These are phyloP conservation scores for Sarcoramphus papa DNA, from an alignment of 2,797 vertebrate species.

Conservation along the genomic window DNA sequence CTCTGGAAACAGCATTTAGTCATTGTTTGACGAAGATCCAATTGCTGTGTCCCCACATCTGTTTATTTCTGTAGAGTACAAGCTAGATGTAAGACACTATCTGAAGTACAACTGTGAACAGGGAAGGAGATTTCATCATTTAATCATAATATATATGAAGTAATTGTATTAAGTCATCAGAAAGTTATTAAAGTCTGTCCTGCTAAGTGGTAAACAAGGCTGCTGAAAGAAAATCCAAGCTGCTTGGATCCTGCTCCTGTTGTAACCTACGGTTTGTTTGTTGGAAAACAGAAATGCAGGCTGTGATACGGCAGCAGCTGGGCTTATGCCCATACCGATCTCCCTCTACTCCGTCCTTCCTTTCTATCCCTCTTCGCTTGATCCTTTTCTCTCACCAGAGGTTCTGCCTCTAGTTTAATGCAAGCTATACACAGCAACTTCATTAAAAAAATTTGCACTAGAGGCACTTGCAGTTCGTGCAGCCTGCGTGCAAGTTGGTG, in stretches of 20 bases:
- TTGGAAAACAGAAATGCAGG: neutral
- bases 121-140: neutral
- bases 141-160: neutral
- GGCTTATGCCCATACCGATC: neutral
- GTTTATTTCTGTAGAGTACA: neutral
- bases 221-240: neutral
- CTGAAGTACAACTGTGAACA: neutral
- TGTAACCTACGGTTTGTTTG: no score
- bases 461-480: neutral
- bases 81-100: neutral
- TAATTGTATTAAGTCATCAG: conserved; percentile 17
- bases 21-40: neutral
- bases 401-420: neutral
- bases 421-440: neutral
- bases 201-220: neutral
- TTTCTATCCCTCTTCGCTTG: neutral
- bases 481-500: neutral
- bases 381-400: neutral
- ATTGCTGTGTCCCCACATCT: neutral
- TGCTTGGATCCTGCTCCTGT: neutral
- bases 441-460: neutral
- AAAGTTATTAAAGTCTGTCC: neutral
- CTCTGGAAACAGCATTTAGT: neutral
- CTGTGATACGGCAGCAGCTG: neutral
- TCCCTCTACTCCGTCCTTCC: neutral